phyloP scores from a whole-genome alignment of 2,113 vertebrate species.

The Mus musculus region GRCm39 chr8:25810001-25810500 shows the following conservation, averaged over 20 bases:
- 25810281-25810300: background rate
- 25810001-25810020: background rate
- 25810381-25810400: background rate
- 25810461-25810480: background rate
- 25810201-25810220: background rate
- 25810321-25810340: background rate
- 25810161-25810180: background rate
- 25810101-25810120: background rate
- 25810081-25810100: background rate
- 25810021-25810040: background rate
- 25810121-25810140: background rate
- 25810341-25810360: background rate
- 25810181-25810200: background rate
- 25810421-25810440: background rate
- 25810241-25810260: background rate
- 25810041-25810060: background rate
- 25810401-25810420: background rate
- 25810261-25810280: background rate
- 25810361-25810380: background rate
- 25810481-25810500: background rate
- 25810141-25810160: background rate
- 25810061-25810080: background rate
- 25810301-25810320: background rate
- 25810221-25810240: background rate
- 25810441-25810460: background rate